Conservation (phyloP, 2,113 vertebrate species). For the Corythornis vintsioides region DNA sequence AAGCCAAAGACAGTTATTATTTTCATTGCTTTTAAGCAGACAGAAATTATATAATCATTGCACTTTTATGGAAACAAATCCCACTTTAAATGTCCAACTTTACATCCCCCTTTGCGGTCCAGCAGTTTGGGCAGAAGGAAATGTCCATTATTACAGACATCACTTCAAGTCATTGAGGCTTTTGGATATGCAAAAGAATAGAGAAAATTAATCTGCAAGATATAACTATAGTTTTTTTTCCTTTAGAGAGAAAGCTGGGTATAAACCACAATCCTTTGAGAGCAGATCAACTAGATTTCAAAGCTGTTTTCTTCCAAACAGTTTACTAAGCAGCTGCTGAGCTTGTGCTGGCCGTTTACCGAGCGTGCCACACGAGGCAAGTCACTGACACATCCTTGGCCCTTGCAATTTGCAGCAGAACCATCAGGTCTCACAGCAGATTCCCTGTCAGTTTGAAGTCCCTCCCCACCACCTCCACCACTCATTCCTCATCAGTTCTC, state of each 20-base stretch:
- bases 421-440: not conserved
- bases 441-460: not conserved
- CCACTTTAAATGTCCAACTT: not conserved
- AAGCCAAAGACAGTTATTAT: not conserved
- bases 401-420: not conserved
- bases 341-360: not conserved
- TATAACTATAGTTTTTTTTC: not conserved
- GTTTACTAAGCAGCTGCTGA: conserved; percentile 6
- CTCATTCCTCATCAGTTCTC: not conserved
- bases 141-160: not conserved
- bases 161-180: not conserved
- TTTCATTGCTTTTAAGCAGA: not conserved
- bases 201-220: not conserved
- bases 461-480: not conserved
- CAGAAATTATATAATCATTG: not conserved
- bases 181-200: not conserved
- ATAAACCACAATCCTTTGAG: not conserved
- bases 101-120: not conserved
- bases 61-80: not conserved
- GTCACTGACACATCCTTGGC: not conserved
- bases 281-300: not conserved
- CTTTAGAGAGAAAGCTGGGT: not conserved
- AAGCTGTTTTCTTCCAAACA: not conserved
- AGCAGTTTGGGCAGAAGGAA: not conserved
- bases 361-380: rapidly evolving